These are phyloP conservation scores for Gallinago jamesoni DNA, from an alignment of 2,113 vertebrate genomes.

Conservation along the genomic window DNA sequence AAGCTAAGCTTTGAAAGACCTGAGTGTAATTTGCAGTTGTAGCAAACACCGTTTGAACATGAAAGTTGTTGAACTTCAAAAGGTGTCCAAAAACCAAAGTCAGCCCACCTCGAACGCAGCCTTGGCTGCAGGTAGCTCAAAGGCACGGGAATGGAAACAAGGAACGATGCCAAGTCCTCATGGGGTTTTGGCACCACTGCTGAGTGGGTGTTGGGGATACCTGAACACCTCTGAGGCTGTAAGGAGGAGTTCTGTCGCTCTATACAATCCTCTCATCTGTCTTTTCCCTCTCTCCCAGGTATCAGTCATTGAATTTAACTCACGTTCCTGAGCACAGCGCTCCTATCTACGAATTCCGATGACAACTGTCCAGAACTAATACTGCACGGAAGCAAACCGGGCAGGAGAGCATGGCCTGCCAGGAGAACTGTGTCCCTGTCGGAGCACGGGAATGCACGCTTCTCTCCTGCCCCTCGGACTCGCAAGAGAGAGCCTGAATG, in stretches of 20 bases:
- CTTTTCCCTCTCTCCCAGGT: conserved; percentile 77
- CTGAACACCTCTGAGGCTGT: background rate
- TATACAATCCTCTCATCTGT: background rate
- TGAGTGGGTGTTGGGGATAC: background rate
- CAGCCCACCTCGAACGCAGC: background rate
- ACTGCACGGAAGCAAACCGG: conserved; percentile 62
- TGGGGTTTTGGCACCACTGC: background rate
- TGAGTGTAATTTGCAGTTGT: background rate
- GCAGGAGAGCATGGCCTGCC: conserved; percentile 69
- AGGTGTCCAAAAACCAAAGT: background rate
- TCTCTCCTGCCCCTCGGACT: conserved; percentile 72
- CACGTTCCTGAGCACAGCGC: conserved; percentile 93
- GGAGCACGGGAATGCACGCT: conserved; percentile 63
- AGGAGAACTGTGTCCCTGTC: conserved; percentile 71
- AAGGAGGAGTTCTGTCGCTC: background rate
- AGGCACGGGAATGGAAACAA: background rate
- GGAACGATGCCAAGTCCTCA: background rate
- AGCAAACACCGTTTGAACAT: conserved; percentile 24
- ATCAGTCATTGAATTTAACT: conserved; percentile 95
- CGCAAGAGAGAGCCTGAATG: conserved; percentile 70
- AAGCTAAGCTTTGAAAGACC: conserved; percentile 35
- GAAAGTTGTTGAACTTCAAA: conserved; percentile 35
- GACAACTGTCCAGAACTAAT: conserved; percentile 72
- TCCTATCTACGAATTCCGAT: conserved; percentile 98
- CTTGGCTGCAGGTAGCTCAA: background rate